Percentiles rank a stretch among this genome's conserved stretches.
phyloP scores from a whole-genome alignment of 64 coral and sea anemone species.

The Cladopsammia gracilis region DNA sequence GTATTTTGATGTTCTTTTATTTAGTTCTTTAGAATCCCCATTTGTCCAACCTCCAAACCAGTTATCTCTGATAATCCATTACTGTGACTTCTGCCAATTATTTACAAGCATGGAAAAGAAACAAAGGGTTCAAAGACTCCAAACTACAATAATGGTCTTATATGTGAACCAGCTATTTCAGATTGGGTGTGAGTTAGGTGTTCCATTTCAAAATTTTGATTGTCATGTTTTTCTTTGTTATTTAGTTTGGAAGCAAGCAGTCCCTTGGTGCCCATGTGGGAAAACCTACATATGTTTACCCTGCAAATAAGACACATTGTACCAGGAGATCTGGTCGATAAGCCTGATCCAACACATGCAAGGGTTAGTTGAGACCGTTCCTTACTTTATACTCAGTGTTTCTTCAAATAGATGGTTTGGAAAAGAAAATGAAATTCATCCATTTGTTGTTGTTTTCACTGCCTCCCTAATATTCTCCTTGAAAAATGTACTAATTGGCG shows the following conservation, averaged over 20 bases:
- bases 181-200: too few relatives aligned
- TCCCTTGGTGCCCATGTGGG: not conserved
- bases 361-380: constrained; percentile 1
- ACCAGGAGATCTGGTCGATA: not conserved
- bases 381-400: not conserved
- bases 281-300: not conserved
- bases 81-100: not conserved
- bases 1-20: too few relatives aligned
- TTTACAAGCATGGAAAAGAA: not conserved
- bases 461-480: too few relatives aligned
- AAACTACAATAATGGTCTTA: too few relatives aligned
- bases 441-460: not conserved
- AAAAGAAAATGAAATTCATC: not conserved
- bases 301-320: not conserved
- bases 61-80: not conserved
- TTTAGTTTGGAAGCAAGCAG: constrained; percentile 7
- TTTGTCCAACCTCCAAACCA: too few relatives aligned
- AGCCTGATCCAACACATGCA: constrained; percentile 1
- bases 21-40: not conserved
- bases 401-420: not conserved
- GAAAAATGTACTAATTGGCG: not conserved
- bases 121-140: too few relatives aligned
- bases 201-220: too few relatives aligned
- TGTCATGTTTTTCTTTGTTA: constrained; percentile 6
- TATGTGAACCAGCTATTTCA: not conserved